Evolutionary conservation across 2,113 vertebrate species (phyloP).

Genomic region (Planiliza haematocheilus): DNA sequence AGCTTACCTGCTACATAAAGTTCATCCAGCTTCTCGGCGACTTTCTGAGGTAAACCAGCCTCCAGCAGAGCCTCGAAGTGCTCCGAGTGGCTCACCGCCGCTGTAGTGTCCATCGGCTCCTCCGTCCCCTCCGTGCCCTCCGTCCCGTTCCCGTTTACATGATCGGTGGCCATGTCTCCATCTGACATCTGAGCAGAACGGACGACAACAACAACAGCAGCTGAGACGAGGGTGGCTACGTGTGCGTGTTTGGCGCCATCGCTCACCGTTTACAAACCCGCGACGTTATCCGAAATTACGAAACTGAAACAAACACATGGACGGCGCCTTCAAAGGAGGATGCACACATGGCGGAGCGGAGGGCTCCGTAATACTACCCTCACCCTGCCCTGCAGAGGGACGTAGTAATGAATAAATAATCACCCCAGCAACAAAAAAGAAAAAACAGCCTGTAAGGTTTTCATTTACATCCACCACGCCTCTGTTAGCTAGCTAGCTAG

Average conservation of each 20-base stretch:
- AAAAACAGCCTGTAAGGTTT: background rate
- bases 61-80: slow-evolving; percentile 95
- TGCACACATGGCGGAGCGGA: too few relatives aligned
- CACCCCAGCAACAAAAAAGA: too few relatives aligned
- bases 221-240: background rate
- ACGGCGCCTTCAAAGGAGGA: too few relatives aligned
- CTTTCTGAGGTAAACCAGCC: slow-evolving; percentile 95
- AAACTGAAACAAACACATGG: background rate
- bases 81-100: slow-evolving; percentile 91
- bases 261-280: background rate
- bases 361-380: too few relatives aligned
- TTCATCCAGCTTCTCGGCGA: slow-evolving; percentile 98
- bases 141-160: slow-evolving; percentile 97
- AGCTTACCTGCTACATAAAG: slow-evolving; percentile 98
- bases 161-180: slow-evolving; percentile 97
- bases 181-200: slow-evolving; percentile 92
- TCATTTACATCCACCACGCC: slow-evolving; percentile 29
- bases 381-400: too few relatives aligned
- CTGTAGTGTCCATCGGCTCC: slow-evolving; percentile 97
- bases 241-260: slow-evolving; percentile 49
- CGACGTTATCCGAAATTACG: background rate
- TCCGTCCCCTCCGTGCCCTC: slow-evolving; percentile 99
- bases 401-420: background rate
- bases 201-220: background rate
- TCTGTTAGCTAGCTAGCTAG: background rate